Evolutionary conservation across 37 sponge, comb jelly and placozoan genomes (phyloP), one percentile per base, ranked within the genome.

Genomic region (Corticium candelabrum): DNA sequence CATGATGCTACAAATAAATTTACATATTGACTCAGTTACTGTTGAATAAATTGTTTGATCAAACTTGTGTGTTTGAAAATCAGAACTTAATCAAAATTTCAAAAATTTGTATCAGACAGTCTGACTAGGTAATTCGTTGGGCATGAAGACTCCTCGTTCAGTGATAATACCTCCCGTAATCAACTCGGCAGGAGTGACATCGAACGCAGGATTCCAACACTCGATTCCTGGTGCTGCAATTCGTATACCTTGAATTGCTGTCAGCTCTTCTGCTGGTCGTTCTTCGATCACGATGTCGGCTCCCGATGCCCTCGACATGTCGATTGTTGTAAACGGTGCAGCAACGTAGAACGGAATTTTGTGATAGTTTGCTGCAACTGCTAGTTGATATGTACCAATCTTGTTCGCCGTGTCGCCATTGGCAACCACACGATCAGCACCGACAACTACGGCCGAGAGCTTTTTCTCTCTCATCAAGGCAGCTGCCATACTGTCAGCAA

Each of bases 401-500:
- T 91, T 91, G 68, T 91, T 91, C 33, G 92, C 92, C 1, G 86
- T 89, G 41, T 91, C 92, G 15, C 92, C 92, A 76, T 91, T 91
- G 39, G 78, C 37, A 1, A 74, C 88, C 7, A 90, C 69, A 29
- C 92, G 37, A 41, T 91, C 92, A 50, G 92, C 92, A 1, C 92
- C 92, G 3, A 89, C 89, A 1, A 91, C 74, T 7, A 91, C 84
- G 39, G 87, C 86, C 32, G 56, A 50, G 1, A 86, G 40, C 1
- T 74, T 72, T 50, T 69, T 79, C 1, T 67, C 7, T 74, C 74
- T 40, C 85, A 90, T 87, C 3, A 85, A 80, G 2, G 78, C 38
- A 7, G 85, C 82, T 37, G 40, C 89, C 79, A 83, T 86, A 1
- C 84, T 83, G 56, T 88, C 92, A n/a, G 86, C 68, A 7, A 91